Conservation (phyloP, 2,888 invertebrate species). For the Lasioglossum vierecki region DNA sequence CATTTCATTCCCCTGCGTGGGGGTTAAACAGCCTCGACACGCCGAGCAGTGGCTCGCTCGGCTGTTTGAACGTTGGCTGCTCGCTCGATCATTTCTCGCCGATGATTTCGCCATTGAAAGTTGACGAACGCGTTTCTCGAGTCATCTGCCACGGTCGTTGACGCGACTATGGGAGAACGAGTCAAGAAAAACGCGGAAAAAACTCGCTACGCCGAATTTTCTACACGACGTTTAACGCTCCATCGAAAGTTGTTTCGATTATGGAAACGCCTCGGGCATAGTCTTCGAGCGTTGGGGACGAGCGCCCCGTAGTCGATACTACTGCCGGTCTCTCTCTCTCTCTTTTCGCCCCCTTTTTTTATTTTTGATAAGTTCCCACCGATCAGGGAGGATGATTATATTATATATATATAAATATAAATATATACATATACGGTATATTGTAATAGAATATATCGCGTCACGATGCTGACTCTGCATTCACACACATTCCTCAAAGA, state of each 20-base stretch:
- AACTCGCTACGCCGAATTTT: slow-evolving; percentile 42
- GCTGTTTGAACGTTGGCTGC: slow-evolving; percentile 10
- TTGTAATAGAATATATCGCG: slow-evolving; percentile 51
- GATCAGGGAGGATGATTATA: slow-evolving; percentile 59
- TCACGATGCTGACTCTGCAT: slow-evolving; percentile 62
- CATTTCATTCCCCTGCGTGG: not conserved
- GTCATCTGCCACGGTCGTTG: slow-evolving; percentile 1
- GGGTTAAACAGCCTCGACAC: not conserved
- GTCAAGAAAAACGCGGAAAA: slow-evolving; percentile 19
- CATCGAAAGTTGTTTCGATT: slow-evolving; percentile 18
- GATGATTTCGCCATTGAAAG: slow-evolving; percentile 18
- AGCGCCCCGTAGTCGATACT: slow-evolving; percentile 23
- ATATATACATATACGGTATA: slow-evolving; percentile 38
- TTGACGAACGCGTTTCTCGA: slow-evolving; percentile 16
- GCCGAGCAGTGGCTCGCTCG: slow-evolving; percentile 17
- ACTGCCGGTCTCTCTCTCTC: slow-evolving; percentile 56
- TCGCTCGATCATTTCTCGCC: slow-evolving; percentile 41
- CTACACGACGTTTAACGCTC: slow-evolving; percentile 1
- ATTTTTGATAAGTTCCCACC: slow-evolving; percentile 60
- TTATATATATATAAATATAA: slow-evolving; percentile 43
- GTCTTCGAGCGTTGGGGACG: slow-evolving; percentile 10
- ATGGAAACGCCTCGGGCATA: not conserved
- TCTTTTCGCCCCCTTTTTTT: slow-evolving; percentile 47
- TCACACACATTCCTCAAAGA: slow-evolving; percentile 76
- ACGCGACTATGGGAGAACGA: slow-evolving; percentile 4